These are phyloP conservation scores for Augiades crinisus DNA, from an alignment of 2,888 invertebrate genomes.

Conservation along the genomic window DNA sequence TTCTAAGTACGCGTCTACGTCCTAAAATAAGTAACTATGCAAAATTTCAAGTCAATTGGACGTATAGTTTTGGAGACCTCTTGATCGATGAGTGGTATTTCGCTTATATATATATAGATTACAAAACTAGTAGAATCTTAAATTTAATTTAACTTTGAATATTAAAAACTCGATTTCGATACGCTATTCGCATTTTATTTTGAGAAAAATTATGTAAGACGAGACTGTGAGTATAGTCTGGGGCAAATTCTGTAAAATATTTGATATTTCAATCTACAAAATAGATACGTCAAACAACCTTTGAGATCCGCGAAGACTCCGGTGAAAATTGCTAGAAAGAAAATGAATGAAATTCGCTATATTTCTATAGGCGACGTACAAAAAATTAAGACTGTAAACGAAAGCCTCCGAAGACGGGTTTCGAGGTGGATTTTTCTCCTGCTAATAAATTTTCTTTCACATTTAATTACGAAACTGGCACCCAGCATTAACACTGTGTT, in stretches of 20 bases:
- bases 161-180: too few species aligned
- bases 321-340: neutral
- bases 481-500: conserved; percentile 40
- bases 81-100: too few species aligned
- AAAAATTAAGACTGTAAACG: conserved; percentile 4
- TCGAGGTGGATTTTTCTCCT: neutral
- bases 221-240: too few species aligned
- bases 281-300: neutral
- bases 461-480: conserved; percentile 44
- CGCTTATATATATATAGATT: too few species aligned
- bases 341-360: neutral
- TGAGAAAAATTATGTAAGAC: too few species aligned
- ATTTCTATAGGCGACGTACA: neutral
- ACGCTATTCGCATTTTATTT: too few species aligned
- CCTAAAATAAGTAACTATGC: too few species aligned
- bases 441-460: conserved; percentile 27
- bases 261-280: neutral
- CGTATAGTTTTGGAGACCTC: too few species aligned
- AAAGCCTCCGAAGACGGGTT: conserved; percentile 8
- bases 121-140: too few species aligned
- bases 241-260: neutral
- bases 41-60: too few species aligned
- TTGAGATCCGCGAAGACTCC: neutral
- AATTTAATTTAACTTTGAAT: too few species aligned
- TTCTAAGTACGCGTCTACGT: too few species aligned